Conservation (phyloP, 2,113 vertebrate species). For the Numida meleagris region DNA sequence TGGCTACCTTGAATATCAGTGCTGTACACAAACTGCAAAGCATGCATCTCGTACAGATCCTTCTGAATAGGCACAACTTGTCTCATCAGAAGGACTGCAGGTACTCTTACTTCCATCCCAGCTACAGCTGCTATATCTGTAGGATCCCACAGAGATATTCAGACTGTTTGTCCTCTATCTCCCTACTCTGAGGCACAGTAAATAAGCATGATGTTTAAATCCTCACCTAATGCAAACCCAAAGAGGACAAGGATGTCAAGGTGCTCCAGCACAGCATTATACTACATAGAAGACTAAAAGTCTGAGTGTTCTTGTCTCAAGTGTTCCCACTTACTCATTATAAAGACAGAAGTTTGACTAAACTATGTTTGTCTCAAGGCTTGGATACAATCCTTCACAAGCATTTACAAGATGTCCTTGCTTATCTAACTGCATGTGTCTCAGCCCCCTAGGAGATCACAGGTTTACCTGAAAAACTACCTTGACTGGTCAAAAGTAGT, state of each 20-base stretch:
- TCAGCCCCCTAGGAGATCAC: neutral
- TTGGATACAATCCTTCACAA: neutral
- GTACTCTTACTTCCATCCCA: too few species aligned
- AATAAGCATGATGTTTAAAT: neutral
- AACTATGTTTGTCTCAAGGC: neutral
- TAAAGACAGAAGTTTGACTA: accelerated
- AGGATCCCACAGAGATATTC: neutral
- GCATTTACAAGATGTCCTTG: too few species aligned
- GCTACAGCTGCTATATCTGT: neutral
- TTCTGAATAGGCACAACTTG: neutral
- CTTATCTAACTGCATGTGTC: neutral
- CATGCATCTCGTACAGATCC: neutral
- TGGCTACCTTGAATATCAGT: neutral
- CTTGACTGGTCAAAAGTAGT: neutral
- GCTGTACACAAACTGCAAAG: accelerated
- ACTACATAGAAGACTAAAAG: accelerated
- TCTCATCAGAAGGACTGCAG: neutral
- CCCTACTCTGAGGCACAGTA: neutral
- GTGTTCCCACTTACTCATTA: accelerated
- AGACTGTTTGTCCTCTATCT: too few species aligned
- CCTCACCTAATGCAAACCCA: accelerated
- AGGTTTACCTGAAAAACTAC: neutral
- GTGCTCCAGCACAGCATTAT: neutral
- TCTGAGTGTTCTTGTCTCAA: neutral
- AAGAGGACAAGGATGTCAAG: neutral